phyloP scores from a whole-genome alignment of 2,888 invertebrate species.

The Dioctria linearis region DNA sequence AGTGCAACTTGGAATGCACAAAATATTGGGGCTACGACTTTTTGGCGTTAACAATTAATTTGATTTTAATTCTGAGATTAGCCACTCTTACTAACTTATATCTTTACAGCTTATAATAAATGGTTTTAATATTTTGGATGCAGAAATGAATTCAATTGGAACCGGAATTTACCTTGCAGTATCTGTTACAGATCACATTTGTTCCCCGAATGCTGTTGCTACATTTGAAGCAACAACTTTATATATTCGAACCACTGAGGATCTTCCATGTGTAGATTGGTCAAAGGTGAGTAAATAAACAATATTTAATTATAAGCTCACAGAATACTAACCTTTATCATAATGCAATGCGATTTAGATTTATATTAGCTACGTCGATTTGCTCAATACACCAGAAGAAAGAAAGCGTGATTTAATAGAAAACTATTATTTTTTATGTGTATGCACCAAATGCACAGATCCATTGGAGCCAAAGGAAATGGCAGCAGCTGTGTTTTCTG shows the following conservation, averaged over 20 bases:
- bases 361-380: constrained; percentile 89
- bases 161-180: constrained; percentile 90
- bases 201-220: constrained; percentile 89
- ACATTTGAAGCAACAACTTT: constrained; percentile 88
- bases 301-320: not conserved
- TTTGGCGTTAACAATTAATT: no score
- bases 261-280: constrained; percentile 83
- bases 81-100: no score
- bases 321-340: not conserved
- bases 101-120: constrained; percentile 86
- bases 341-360: constrained; percentile 73
- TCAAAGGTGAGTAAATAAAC: constrained; percentile 74
- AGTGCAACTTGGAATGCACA: no score
- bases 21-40: no score
- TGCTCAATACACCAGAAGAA: constrained; percentile 80
- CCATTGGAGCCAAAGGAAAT: constrained; percentile 67
- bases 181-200: constrained; percentile 92
- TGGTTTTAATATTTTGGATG: constrained; percentile 88
- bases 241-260: constrained; percentile 79
- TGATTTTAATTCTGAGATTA: no score
- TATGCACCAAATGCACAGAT: constrained; percentile 81
- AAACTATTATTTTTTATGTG: constrained; percentile 90
- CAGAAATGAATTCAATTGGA: constrained; percentile 87
- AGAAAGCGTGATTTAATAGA: constrained; percentile 81
- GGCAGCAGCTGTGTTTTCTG: constrained; percentile 79